Evolutionary conservation across 2,888 invertebrate genomes (phyloP), one percentile per base, ranked within the genome.

Genomic region (Molorchus minor): DNA sequence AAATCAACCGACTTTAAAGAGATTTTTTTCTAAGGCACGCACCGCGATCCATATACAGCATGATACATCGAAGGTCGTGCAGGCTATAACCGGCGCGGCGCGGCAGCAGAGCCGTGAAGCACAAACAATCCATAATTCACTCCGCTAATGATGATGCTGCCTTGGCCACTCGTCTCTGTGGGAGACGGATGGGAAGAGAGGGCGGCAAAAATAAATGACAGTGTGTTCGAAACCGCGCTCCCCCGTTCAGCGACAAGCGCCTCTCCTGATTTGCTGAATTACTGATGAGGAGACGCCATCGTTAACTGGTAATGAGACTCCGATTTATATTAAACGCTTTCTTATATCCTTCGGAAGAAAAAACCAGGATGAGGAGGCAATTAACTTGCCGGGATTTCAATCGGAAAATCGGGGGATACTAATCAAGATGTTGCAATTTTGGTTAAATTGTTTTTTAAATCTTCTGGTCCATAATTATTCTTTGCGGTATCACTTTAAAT

Each of bases 81-180:
- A 47, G 53, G 64, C 62, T 56, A 65, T 65, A 63, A 62, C 69
- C 71, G 51, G 51, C 47, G n/a, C n/a, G n/a, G n/a, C n/a, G n/a
- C n/a, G n/a, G n/a, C n/a, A 45, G 56, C 61, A 62, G 61, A 52
- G 49, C 47, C 58, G 55, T 59, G 56, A 61, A 71, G 67, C 74
- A 73, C 78, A 79, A 79, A 79, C 78, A 79, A 79, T 78, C 79
- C 78, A 79, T 79, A 79, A 79, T 78, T 79, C 79, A 79, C 76
- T 70, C 77, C 75, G 76, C 79, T 79, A 79, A 79, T 79, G 79
- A 79, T 78, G 77, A 74, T 75, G 76, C 77, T 73, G 78, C 77
- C 76, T 71, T 72, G 76, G 73, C 77, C 78, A 76, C 73, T 75
- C 74, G 73, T 71, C 74, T 72, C 79, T 78, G 77, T 74, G 73